Base-by-base conservation (phyloP, 2,888 invertebrate species). In the Cabera pusaria region DNA sequence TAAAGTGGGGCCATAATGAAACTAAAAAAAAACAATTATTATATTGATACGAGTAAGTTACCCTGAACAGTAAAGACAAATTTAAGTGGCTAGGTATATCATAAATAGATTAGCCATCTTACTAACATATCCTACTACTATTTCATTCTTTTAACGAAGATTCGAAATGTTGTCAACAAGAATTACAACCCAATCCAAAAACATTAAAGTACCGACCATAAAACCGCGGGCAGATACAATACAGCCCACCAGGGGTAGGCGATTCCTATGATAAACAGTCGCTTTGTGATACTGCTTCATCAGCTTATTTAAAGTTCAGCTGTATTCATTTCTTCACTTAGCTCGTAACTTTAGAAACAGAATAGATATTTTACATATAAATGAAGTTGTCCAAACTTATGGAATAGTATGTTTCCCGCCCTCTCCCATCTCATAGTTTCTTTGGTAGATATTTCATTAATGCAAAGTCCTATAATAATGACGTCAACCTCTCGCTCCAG, bases 351-450 rank as follows among this genome's bases (percentile, higher is more conserved):
- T 55, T 23, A 32, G 35, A 49, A 52, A 49, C 41, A 48, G 45
- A 64, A 44, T 49, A 44, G 46, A 62, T 60, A 65, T 68, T 78
- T 75, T 66, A 56, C 67, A 68, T 73, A 63, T 58, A 65, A 71
- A 74, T n/a, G n/a, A n/a, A n/a, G n/a, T 70, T 59, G 54, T 44
- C 48, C 44, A 65, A 72, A n/a, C 62, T 72, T 70, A 56, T 41
- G 44, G 51, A 56, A 65, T 74, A 70, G 66, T 72, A 38, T 41
- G 50, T 26, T 34, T 19, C 53, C 61, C 6, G 20, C 17, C 3
- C 5, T 19, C 49, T 47, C 54, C 50, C 41, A 44, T 50, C 36
- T 66, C 68, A 75, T 75, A 77, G 72, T 76, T 76, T 52, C 56
- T 50, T 54, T 8, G 21, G 17, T 10, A 61, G 59, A 51, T 58